Evolutionary conservation across 2,888 invertebrate genomes (phyloP).

Genomic region (Drosophila bunnanda): DNA sequence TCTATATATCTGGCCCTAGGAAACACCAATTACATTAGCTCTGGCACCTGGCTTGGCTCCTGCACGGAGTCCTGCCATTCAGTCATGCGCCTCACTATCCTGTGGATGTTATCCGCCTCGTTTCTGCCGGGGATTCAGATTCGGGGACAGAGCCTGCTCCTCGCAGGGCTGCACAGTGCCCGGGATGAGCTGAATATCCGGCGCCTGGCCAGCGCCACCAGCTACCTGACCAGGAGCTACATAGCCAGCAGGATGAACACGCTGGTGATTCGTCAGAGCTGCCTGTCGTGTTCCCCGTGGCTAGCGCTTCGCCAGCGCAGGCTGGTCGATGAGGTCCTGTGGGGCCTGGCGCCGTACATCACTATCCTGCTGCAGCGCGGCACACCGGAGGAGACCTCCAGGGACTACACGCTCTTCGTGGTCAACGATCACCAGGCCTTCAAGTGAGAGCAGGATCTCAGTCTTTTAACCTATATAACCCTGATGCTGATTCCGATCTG

Average conservation of each 20-base stretch:
- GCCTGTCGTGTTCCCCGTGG: constrained; percentile 23
- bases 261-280: constrained; percentile 62
- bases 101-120: constrained; percentile 10
- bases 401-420: constrained; percentile 77
- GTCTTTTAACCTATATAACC: no score
- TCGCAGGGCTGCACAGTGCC: not conserved
- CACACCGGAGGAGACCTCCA: constrained; percentile 41
- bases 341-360: constrained; percentile 46
- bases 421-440: constrained; percentile 65
- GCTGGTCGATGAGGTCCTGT: constrained; percentile 63
- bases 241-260: constrained; percentile 72
- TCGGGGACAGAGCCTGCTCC: constrained; percentile 1
- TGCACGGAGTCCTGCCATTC: constrained; percentile 4
- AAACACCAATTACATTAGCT: constrained; percentile 28
- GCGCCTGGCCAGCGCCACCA: constrained; percentile 43
- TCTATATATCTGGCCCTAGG: constrained; percentile 1
- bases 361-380: constrained; percentile 61
- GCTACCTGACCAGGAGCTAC: constrained; percentile 54
- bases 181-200: constrained; percentile 30
- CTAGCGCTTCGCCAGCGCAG: constrained; percentile 48
- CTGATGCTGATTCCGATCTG: no score
- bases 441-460: constrained; percentile 53
- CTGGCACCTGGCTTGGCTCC: not conserved
- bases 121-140: not conserved
- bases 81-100: constrained; percentile 25